phyloP scores from a whole-genome alignment of 92 coral and sea anemone species.

The Plumapathes pennacea region DNA sequence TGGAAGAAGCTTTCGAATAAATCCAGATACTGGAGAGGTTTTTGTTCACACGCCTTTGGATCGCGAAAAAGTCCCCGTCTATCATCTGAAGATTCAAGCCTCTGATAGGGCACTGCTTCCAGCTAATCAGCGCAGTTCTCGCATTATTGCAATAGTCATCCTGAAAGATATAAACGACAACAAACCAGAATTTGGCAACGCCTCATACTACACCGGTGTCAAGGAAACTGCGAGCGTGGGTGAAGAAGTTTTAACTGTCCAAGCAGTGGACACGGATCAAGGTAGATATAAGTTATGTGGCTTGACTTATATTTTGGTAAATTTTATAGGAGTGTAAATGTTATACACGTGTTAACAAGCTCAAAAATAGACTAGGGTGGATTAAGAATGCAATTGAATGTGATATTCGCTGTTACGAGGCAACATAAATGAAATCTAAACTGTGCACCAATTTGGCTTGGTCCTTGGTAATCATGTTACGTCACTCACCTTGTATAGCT shows the following conservation, averaged over 20 bases:
- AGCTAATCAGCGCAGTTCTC: slow-evolving; percentile 48
- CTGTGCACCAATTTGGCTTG: too few relatives aligned
- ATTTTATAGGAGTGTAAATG: too few relatives aligned
- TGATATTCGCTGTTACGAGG: too few relatives aligned
- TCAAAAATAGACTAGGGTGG: too few relatives aligned
- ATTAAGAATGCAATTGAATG: too few relatives aligned
- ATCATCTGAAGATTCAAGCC: slow-evolving; percentile 52
- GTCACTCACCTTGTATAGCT: not conserved
- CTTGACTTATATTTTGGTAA: too few relatives aligned
- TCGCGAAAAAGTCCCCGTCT: slow-evolving; percentile 56
- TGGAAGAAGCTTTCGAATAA: slow-evolving; percentile 66
- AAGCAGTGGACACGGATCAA: slow-evolving; percentile 71
- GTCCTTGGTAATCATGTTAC: too few relatives aligned
- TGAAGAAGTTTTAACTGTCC: slow-evolving; percentile 48
- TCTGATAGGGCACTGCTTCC: slow-evolving; percentile 42
- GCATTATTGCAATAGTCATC: slow-evolving; percentile 37
- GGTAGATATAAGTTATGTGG: too few relatives aligned
- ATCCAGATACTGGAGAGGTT: slow-evolving; percentile 49
- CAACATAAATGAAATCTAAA: too few relatives aligned
- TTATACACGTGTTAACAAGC: too few relatives aligned
- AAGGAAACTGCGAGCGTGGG: slow-evolving; percentile 70
- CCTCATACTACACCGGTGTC: slow-evolving; percentile 51
- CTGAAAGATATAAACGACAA: slow-evolving; percentile 77
- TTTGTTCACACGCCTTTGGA: slow-evolving; percentile 71
- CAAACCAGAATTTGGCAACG: slow-evolving; percentile 55